Evolutionary conservation across 2,113 vertebrate genomes (phyloP), one percentile per base, ranked within the genome.

Genomic region (Leptobrachium leishanense): DNA sequence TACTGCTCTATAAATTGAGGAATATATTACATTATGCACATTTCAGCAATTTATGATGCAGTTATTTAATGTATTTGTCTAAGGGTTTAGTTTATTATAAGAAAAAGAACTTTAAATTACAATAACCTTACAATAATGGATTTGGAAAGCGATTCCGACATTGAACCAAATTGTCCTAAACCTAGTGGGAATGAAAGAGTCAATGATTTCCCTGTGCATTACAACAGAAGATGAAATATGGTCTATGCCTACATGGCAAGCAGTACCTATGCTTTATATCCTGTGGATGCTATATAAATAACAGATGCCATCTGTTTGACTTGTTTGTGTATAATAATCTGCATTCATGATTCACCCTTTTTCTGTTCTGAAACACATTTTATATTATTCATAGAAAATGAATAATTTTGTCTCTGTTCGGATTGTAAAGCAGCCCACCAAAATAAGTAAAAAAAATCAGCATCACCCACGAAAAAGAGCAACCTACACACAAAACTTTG

Each of bases 301-400:
- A 72, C 6, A 54, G 46, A 72, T 72, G 31, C 46, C 46, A 72
- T 69, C 68, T 69, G 68, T 8, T 9, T 69, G 2, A 8, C 7
- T 54, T 54, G 46, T 40, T 72, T 55, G 50, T 40, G 69, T 41
- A 72, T 20, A 72, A 46, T 69, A 54, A 72, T 72, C 69, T 40
- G 43, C 69, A 72, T 69, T 46, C 68, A 69, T 69, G 43, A 42
- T 15, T 69, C 46, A 72, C n/a, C 20, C 20, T 72, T 8, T 43
- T 31, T 54, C 68, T 31, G 68, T 31, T 54, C 6, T 8, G 69
- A 72, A 72, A 54, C 46, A 72, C 55, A 42, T 69, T 54, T 72
- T 40, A 7, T 53, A 72, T 72, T 55, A 72, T 54, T 40, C 41
- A 12, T 54, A 39, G 46, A 54, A 63, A 7, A 74, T 31, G 63